Conservation (phyloP, 2,113 vertebrate species). For the Himantopus leucocephalus region DNA sequence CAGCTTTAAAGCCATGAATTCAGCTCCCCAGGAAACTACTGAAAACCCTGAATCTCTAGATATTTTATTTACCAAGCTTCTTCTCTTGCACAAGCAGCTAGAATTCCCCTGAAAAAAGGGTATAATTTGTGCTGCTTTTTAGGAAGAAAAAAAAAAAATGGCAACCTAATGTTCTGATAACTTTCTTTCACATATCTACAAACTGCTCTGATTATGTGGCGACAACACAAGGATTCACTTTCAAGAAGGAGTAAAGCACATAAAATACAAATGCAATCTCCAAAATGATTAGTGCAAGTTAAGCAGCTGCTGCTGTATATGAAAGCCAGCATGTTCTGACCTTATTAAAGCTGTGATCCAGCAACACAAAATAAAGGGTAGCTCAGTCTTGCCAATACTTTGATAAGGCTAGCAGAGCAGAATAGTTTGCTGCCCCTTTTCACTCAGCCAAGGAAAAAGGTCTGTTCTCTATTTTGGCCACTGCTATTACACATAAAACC, state of each 20-base stretch:
- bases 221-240: not conserved
- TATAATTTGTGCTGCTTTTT: not conserved
- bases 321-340: not conserved
- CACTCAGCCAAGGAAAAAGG: not conserved
- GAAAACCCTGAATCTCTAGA: not conserved
- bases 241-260: not conserved
- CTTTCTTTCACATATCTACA: not conserved
- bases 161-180: not conserved
- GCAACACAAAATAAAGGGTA: not conserved
- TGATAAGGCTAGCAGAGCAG: not conserved
- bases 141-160: not conserved
- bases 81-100: not conserved
- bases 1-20: not conserved
- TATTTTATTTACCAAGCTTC: not conserved
- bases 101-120: not conserved
- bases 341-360: not conserved
- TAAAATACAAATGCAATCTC: not conserved
- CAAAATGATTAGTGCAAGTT: not conserved
- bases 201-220: not conserved
- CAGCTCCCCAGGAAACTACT: not conserved
- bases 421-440: not conserved
- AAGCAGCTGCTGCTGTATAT: not conserved
- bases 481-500: not conserved
- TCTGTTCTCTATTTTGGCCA: not conserved
- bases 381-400: not conserved